Evolutionary conservation across 1,140 invertebrate genomes (phyloP).

Genomic region (Pseudoatta argentina): DNA sequence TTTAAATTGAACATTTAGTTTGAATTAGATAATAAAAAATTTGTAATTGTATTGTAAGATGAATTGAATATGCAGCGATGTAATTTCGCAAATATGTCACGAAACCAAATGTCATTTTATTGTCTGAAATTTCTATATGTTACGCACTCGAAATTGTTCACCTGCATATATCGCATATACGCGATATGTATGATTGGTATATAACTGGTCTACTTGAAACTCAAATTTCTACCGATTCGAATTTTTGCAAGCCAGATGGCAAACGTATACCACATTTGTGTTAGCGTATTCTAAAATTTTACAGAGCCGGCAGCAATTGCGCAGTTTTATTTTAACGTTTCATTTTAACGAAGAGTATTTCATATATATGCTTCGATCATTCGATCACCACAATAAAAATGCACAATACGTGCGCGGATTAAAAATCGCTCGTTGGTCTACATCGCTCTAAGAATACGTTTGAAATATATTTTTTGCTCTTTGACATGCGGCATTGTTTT

Average conservation of each 20-base stretch:
- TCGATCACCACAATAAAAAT: constrained; percentile 29
- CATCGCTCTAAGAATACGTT: constrained; percentile 35
- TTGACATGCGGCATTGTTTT: constrained; percentile 25
- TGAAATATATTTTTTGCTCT: constrained; percentile 35
- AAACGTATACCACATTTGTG: background rate
- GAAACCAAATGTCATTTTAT: constrained; percentile 28
- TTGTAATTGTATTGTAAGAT: background rate
- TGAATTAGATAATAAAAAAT: background rate
- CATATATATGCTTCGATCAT: constrained; percentile 43
- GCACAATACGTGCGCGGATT: background rate
- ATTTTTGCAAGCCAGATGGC: constrained; percentile 47
- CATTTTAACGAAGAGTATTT: constrained; percentile 43
- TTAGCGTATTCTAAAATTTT: constrained; percentile 35
- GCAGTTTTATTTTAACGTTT: constrained; percentile 44
- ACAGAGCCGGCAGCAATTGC: constrained; percentile 15
- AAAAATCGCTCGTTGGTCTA: constrained; percentile 23
- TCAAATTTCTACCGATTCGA: constrained; percentile 38
- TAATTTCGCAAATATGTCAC: constrained; percentile 6
- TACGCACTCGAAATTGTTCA: constrained; percentile 30
- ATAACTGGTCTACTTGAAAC: constrained; percentile 41
- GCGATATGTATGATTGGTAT: constrained; percentile 31
- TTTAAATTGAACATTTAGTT: background rate
- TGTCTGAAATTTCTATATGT: background rate
- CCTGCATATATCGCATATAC: constrained; percentile 1
- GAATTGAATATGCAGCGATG: background rate